Evolutionary conservation across 2,888 invertebrate genomes (phyloP).

Genomic region (Tholera decimalis): DNA sequence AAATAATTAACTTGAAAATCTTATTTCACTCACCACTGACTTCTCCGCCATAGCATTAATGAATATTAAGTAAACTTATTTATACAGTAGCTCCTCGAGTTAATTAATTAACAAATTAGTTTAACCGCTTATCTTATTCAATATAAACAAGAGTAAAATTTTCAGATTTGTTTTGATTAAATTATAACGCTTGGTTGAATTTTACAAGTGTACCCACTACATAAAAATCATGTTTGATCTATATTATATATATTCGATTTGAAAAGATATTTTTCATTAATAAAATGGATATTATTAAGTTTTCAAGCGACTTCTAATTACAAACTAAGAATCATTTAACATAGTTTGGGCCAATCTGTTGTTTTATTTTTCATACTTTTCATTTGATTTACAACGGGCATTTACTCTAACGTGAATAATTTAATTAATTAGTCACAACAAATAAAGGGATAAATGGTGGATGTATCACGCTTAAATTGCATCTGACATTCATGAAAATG

Average conservation of each 20-base stretch:
- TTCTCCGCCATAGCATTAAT: constrained; percentile 9
- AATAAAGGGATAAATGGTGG: neutral
- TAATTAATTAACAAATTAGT: constrained; percentile 15
- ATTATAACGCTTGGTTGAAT: neutral
- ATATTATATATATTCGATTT: too few relatives aligned
- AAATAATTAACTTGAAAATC: neutral
- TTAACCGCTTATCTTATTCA: constrained; percentile 8
- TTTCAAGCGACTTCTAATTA: too few relatives aligned
- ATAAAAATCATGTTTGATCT: too few relatives aligned
- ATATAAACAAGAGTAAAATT: neutral
- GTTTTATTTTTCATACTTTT: neutral
- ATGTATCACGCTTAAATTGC: neutral
- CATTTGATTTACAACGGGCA: neutral
- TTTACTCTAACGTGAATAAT: neutral
- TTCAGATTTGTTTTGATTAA: neutral
- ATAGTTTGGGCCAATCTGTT: neutral
- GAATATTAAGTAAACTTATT: constrained; percentile 16
- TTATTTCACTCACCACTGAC: constrained; percentile 5
- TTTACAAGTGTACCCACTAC: neutral
- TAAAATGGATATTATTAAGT: too few relatives aligned
- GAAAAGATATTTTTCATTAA: too few relatives aligned
- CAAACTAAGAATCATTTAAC: neutral
- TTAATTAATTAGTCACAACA: neutral
- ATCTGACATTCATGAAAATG: neutral
- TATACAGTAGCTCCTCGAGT: constrained; percentile 11